Percentiles rank a stretch among this genome's conserved stretches.
These are phyloP conservation scores for Cotesia typhae DNA, from an alignment of 1,140 invertebrate genomes.

Conservation along the genomic window DNA sequence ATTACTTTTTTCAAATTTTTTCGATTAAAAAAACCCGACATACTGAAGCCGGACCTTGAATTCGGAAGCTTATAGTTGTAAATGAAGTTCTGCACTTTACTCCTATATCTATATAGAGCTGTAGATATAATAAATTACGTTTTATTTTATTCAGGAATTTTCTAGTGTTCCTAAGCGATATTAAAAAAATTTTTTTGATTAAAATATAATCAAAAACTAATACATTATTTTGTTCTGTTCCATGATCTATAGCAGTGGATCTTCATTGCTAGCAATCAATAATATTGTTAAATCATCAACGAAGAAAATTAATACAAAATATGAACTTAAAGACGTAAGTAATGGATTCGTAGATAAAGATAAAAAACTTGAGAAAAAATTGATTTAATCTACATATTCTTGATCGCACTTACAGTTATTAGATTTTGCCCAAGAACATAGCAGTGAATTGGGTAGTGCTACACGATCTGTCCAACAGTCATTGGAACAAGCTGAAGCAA, in stretches of 20 bases:
- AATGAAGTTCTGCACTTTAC: too few species aligned
- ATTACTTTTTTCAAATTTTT: too few species aligned
- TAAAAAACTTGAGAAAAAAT: too few species aligned
- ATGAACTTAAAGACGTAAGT: constrained; percentile 79
- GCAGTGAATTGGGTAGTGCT: constrained; percentile 71
- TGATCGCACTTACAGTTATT: constrained; percentile 66
- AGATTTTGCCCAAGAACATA: constrained; percentile 70
- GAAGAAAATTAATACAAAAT: constrained; percentile 75
- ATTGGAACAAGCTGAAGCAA: constrained; percentile 79
- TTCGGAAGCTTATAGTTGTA: too few species aligned
- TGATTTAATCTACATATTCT: neutral
- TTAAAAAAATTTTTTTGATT: too few species aligned
- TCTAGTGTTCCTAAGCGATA: too few species aligned
- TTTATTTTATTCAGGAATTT: too few species aligned
- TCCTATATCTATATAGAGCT: too few species aligned
- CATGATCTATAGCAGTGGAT: constrained; percentile 73
- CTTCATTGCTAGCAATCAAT: constrained; percentile 75
- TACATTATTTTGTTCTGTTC: neutral
- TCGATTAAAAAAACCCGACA: too few species aligned
- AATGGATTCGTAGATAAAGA: neutral
- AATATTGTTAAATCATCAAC: constrained; percentile 78
- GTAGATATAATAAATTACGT: too few species aligned
- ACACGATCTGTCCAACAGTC: constrained; percentile 78
- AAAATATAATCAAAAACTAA: too few species aligned
- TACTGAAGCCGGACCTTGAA: too few species aligned